Evolutionary conservation across 2,888 invertebrate genomes (phyloP).

Genomic region (Metalampra italica): DNA sequence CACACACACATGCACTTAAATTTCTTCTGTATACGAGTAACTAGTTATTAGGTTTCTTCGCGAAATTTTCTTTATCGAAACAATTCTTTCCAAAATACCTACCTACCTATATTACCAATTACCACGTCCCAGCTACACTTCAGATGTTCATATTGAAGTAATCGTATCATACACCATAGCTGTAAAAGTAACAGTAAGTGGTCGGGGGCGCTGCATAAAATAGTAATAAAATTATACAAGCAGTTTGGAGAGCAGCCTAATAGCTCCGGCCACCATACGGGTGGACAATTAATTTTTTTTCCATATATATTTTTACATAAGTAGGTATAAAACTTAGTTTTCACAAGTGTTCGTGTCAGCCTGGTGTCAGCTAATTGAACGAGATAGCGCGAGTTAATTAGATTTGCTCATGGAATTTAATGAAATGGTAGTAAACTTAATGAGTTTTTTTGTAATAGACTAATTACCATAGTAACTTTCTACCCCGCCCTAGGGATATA

Average conservation of each 20-base stretch:
- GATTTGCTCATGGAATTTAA: slow-evolving; percentile 5
- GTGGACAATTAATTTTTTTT: slow-evolving; percentile 13
- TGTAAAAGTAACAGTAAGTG: slow-evolving; percentile 15
- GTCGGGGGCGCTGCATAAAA: slow-evolving; percentile 31
- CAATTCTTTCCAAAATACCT: too few species aligned
- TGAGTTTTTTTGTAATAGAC: background rate
- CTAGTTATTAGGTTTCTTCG: too few species aligned
- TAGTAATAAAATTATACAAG: slow-evolving; percentile 42
- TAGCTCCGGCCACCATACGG: slow-evolving; percentile 16
- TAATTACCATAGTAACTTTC: too few species aligned
- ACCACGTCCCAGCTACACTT: too few species aligned
- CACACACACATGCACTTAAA: too few species aligned
- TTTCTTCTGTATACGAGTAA: too few species aligned
- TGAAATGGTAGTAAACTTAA: background rate
- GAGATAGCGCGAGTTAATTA: slow-evolving; percentile 3
- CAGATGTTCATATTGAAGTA: background rate
- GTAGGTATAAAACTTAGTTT: slow-evolving; percentile 1
- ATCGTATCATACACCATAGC: background rate
- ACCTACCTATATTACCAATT: too few species aligned
- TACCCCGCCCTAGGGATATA: too few species aligned
- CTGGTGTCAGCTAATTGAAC: slow-evolving; percentile 6
- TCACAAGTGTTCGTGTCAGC: slow-evolving; percentile 1
- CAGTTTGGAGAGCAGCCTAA: slow-evolving; percentile 33
- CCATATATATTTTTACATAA: too few species aligned
- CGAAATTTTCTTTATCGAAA: too few species aligned